These are phyloP conservation scores for Phalacrocorax aristotelis DNA, from an alignment of 2,113 vertebrate species.

Conservation along the genomic window DNA sequence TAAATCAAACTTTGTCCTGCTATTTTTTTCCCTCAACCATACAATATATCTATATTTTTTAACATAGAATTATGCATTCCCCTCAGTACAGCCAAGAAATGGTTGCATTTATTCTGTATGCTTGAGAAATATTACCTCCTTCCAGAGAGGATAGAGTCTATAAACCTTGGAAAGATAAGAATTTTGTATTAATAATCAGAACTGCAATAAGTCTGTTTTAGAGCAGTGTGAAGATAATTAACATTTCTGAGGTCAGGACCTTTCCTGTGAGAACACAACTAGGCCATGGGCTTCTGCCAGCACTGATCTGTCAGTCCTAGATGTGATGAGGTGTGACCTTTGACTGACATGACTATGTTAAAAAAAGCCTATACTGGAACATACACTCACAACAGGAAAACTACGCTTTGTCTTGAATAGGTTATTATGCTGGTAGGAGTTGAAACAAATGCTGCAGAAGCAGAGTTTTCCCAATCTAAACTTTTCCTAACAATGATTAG, in stretches of 20 bases:
- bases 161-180: neutral
- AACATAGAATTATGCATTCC: neutral
- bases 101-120: neutral
- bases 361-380: neutral
- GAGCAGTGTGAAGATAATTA: neutral
- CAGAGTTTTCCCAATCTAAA: neutral
- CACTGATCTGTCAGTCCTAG: neutral
- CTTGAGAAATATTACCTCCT: neutral
- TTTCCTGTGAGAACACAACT: neutral
- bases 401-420: neutral
- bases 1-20: neutral
- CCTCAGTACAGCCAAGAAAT: neutral
- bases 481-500: neutral
- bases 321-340: neutral
- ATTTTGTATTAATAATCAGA: neutral
- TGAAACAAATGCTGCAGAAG: neutral
- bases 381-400: neutral
- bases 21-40: neutral
- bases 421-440: neutral
- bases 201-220: neutral
- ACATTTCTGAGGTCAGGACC: neutral
- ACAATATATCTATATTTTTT: neutral
- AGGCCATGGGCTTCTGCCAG: neutral
- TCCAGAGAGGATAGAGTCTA: neutral
- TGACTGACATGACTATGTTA: neutral